Evolutionary conservation across 1,140 invertebrate genomes (phyloP).

Genomic region (Ceratina calcarata): DNA sequence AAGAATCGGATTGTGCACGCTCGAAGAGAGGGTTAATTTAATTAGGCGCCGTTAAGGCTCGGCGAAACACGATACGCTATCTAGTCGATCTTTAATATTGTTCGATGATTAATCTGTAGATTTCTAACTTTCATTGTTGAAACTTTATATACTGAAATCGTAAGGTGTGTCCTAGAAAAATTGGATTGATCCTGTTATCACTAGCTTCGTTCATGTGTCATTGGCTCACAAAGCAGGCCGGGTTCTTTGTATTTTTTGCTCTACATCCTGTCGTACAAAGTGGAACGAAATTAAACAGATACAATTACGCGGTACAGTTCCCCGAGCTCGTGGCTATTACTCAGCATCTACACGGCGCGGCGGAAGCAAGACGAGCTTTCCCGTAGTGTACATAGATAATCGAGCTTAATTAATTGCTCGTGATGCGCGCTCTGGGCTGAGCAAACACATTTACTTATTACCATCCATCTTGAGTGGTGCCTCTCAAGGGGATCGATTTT

Average conservation of each 20-base stretch:
- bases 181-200: too few relatives aligned
- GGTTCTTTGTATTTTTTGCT: too few relatives aligned
- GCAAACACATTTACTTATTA: slow-evolving; percentile 80
- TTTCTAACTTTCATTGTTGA: too few relatives aligned
- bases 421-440: slow-evolving; percentile 72
- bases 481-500: slow-evolving; percentile 75
- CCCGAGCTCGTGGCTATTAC: slow-evolving; percentile 64
- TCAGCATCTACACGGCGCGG: slow-evolving; percentile 63
- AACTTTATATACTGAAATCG: too few relatives aligned
- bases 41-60: background rate
- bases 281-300: slow-evolving; percentile 3
- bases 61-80: background rate
- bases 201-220: too few relatives aligned
- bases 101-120: background rate
- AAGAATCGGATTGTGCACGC: slow-evolving; percentile 30
- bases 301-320: slow-evolving; percentile 37
- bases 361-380: slow-evolving; percentile 51
- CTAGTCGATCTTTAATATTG: background rate
- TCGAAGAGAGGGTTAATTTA: slow-evolving; percentile 3
- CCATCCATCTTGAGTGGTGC: slow-evolving; percentile 75
- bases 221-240: too few relatives aligned
- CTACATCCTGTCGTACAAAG: too few relatives aligned
- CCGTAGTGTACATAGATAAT: slow-evolving; percentile 77
- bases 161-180: too few relatives aligned
- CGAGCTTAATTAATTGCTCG: slow-evolving; percentile 79